These are phyloP conservation scores for Zaprionus davidi DNA, from an alignment of 1,140 invertebrate genomes.

Conservation along the genomic window DNA sequence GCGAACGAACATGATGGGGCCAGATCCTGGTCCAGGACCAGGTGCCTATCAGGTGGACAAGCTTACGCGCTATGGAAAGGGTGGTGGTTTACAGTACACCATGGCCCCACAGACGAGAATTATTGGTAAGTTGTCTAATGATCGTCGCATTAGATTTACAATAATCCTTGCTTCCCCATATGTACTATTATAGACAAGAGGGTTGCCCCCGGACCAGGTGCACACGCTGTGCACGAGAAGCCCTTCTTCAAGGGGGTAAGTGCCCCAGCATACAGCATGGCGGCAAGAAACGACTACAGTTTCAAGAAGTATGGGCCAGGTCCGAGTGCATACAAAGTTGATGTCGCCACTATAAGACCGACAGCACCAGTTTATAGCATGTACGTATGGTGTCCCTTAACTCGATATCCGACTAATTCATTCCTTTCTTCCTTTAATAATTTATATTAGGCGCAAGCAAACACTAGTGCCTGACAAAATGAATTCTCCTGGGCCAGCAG, in stretches of 20 bases:
- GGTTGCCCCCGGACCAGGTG: constrained; percentile 86
- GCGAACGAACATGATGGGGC: constrained; percentile 30
- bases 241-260: constrained; percentile 84
- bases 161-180: not conserved
- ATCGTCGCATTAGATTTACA: not conserved
- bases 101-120: constrained; percentile 68
- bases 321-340: constrained; percentile 87
- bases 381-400: constrained; percentile 67
- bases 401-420: not conserved
- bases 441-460: constrained; percentile 83
- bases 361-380: constrained; percentile 85
- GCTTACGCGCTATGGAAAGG: constrained; percentile 67
- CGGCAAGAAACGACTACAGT: constrained; percentile 83
- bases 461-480: constrained; percentile 59
- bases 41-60: constrained; percentile 72
- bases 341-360: constrained; percentile 82
- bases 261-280: constrained; percentile 86
- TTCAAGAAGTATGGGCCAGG: constrained; percentile 85
- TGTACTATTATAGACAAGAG: constrained; percentile 49
- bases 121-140: constrained; percentile 41
- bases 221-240: constrained; percentile 85
- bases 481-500: constrained; percentile 86
- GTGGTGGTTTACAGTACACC: constrained; percentile 68
- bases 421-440: not conserved
- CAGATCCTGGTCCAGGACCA: constrained; percentile 64